Percentiles rank a stretch among this genome's conserved stretches.
phyloP scores from a whole-genome alignment of 2,888 invertebrate species.

The Xestia xanthographa region DNA sequence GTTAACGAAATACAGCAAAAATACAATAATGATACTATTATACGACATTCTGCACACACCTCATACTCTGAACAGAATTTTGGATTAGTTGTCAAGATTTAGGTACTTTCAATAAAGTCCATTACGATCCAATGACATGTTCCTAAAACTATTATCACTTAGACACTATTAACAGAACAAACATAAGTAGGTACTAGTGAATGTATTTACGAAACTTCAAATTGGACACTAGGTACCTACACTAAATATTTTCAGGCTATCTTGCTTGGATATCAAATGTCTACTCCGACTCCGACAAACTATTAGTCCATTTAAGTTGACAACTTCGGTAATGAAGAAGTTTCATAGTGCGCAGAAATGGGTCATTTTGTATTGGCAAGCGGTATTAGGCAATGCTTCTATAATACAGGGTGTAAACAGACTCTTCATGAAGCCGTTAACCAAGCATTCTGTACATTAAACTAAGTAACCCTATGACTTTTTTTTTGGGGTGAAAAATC shows the following conservation, averaged over 20 bases:
- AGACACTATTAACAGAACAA: neutral
- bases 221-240: neutral
- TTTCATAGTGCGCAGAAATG: slow-evolving; percentile 39
- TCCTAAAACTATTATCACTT: slow-evolving; percentile 8
- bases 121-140: neutral
- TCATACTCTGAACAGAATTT: neutral
- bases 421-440: too few relatives aligned
- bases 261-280: slow-evolving; percentile 24
- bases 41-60: neutral
- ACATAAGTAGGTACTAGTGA: slow-evolving; percentile 8
- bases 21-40: neutral
- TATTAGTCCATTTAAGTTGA: slow-evolving; percentile 48
- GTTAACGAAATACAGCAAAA: neutral
- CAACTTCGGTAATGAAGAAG: slow-evolving; percentile 40
- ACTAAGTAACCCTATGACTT: too few relatives aligned
- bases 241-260: neutral
- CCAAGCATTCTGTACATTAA: too few relatives aligned
- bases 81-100: neutral
- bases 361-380: slow-evolving; percentile 5
- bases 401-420: too few relatives aligned
- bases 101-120: neutral
- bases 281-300: slow-evolving; percentile 16
- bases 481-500: too few relatives aligned
- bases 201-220: slow-evolving; percentile 16
- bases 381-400: too few relatives aligned